phyloP scores from a whole-genome alignment of 2,888 invertebrate species.

The Pristionchus entomophagus region DNA sequence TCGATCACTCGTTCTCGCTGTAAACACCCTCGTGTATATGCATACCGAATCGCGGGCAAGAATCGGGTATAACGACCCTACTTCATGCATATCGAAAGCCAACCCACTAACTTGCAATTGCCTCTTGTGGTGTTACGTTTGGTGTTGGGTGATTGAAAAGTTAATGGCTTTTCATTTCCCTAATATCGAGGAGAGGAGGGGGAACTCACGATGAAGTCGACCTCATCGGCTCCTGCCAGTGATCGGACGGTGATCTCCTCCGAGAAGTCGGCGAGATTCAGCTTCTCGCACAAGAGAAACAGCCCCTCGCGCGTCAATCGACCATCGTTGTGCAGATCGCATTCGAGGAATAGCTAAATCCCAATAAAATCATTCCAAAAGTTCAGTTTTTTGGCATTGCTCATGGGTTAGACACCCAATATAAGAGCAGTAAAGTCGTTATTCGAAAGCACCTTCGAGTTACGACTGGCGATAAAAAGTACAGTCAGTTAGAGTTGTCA shows the following conservation, averaged over 20 bases:
- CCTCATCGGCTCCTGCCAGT: conserved; percentile 54
- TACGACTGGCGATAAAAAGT: conserved; percentile 36
- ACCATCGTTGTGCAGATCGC: conserved; percentile 60
- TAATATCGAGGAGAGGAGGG: not conserved
- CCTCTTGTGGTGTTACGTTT: too few species aligned
- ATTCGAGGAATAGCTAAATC: conserved; percentile 64
- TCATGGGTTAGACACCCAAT: too few species aligned
- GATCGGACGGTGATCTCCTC: conserved; percentile 59
- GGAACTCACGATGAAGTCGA: conserved; percentile 59
- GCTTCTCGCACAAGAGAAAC: conserved; percentile 57
- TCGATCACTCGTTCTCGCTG: not conserved
- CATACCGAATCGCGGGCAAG: not conserved
- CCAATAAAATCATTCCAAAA: too few species aligned
- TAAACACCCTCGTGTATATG: conserved; percentile 36
- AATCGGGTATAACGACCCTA: not conserved
- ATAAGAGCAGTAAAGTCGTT: conserved; percentile 5
- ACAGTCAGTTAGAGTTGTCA: not conserved
- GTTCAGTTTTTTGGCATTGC: not conserved
- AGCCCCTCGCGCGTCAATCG: conserved; percentile 58
- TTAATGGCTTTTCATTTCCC: too few species aligned
- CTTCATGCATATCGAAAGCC: not conserved
- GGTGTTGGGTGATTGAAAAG: not conserved
- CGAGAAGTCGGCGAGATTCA: conserved; percentile 61
- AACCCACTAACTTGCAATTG: too few species aligned
- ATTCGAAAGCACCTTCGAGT: conserved; percentile 1